Base-by-base conservation (phyloP, 2,888 invertebrate species). In the Amiota communis region DNA sequence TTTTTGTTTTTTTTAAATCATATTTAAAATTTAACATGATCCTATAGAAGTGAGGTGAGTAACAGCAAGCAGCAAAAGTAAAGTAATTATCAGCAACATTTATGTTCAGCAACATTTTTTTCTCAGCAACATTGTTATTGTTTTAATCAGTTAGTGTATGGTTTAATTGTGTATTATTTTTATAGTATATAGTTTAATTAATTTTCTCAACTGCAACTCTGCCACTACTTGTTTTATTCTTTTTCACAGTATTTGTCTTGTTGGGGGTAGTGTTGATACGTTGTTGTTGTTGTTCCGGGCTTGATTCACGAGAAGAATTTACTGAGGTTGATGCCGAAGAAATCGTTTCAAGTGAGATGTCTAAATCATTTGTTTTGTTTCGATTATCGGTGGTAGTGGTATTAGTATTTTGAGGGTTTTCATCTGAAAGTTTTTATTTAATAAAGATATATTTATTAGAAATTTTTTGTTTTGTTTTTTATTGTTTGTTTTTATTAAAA, bases 321-420 rank as follows among this genome's bases (percentile, higher is more conserved):
- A 82, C 78, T 17, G 86, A 85, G 61, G 85, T 83, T 13, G 86
- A 84, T 20, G 84, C 79, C 46, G 79, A 80, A 69, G 80, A 81
- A n/a, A 81, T 85, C 59, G 83, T 83, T 74, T 86, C 86, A 8
- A 86, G 75, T 73, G 84, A 84, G 76, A 80, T 83, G 72, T 86
- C 83, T 48, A 83, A 76, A 73, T 84, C 65, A 48, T 20, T 67
- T 36, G 15, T 63, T 63, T 36, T 63, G 20, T 36, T 36, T 12
- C 12, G 67, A 11, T 20, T 36, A 36, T 36, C 80, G 0, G 81
- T 23, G 23, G 23, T 80, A 61, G 79, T 79, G 72, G 74, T 78
- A 75, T 80, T 81, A 69, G 71, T 77, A 61, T 75, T 74, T 72
- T 77, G 74, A 64, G 72, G 75, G 36, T 75, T 73, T 71, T 78